Evolutionary conservation across 2,888 invertebrate genomes (phyloP).

Genomic region (Cyclophora punctaria): DNA sequence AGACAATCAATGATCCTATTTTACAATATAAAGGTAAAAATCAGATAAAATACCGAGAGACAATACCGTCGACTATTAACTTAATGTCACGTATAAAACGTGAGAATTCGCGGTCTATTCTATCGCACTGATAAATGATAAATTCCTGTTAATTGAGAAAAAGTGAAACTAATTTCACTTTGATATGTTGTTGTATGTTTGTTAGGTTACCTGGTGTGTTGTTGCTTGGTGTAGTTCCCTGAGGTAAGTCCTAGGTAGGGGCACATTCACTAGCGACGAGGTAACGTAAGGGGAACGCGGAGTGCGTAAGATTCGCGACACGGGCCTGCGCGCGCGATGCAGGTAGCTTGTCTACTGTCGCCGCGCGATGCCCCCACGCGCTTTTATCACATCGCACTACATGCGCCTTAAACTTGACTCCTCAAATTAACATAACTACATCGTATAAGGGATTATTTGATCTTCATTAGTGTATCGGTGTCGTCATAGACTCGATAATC

Average conservation of each 20-base stretch:
- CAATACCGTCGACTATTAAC: no score
- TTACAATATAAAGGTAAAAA: no score
- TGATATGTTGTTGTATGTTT: no score
- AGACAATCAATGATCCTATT: no score
- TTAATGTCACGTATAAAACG: slow-evolving; percentile 13
- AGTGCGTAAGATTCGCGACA: slow-evolving; percentile 35
- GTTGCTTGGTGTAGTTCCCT: slow-evolving; percentile 19
- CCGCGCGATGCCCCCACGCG: slow-evolving; percentile 52
- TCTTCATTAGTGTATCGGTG: slow-evolving; percentile 11
- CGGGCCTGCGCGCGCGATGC: slow-evolving; percentile 49
- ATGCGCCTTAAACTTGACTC: slow-evolving; percentile 67
- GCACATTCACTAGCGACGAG: slow-evolving; percentile 51
- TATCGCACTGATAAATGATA: slow-evolving; percentile 1
- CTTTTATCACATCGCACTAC: slow-evolving; percentile 67
- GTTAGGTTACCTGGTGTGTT: slow-evolving; percentile 36
- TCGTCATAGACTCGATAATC: slow-evolving; percentile 18
- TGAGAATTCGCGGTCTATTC: slow-evolving; percentile 3
- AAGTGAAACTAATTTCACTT: not conserved
- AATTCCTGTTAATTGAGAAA: slow-evolving; percentile 11
- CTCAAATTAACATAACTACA: not conserved
- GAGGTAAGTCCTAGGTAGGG: slow-evolving; percentile 36
- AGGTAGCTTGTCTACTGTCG: slow-evolving; percentile 58
- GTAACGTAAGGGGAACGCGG: slow-evolving; percentile 32
- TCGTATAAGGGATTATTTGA: no score
- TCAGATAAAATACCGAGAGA: no score